These are phyloP conservation scores for Solen grandis DNA, from an alignment of 1,140 invertebrate genomes.

Conservation along the genomic window DNA sequence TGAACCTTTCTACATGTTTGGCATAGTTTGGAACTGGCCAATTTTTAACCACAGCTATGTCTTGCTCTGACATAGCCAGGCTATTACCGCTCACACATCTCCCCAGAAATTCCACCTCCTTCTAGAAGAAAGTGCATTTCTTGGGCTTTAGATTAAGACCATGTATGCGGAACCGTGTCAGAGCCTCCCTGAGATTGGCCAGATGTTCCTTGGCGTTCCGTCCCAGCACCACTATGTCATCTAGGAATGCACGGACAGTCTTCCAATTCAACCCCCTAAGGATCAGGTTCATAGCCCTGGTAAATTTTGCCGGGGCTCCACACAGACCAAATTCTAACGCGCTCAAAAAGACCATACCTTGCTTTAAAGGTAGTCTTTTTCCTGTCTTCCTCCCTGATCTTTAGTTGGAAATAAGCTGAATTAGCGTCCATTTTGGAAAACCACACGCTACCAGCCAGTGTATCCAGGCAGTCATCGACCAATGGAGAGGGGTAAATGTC, in stretches of 20 bases:
- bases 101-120: too few species aligned
- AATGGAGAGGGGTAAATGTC: neutral
- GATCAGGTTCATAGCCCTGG: slow-evolving; percentile 29
- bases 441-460: too few species aligned
- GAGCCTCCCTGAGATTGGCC: neutral
- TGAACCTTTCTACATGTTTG: slow-evolving; percentile 55
- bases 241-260: slow-evolving; percentile 40
- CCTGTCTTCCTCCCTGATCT: too few species aligned
- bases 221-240: slow-evolving; percentile 53
- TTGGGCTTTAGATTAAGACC: slow-evolving; percentile 49
- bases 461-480: slow-evolving; percentile 4
- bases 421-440: slow-evolving; percentile 34
- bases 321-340: slow-evolving; percentile 32
- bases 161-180: slow-evolving; percentile 8
- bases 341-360: slow-evolving; percentile 14
- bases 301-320: slow-evolving; percentile 28
- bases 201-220: slow-evolving; percentile 17
- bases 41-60: slow-evolving; percentile 5
- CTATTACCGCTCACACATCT: slow-evolving; percentile 25
- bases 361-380: neutral
- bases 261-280: too few species aligned
- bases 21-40: slow-evolving; percentile 46
- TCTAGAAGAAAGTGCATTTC: slow-evolving; percentile 55
- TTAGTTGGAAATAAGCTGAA: slow-evolving; percentile 13
- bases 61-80: slow-evolving; percentile 1